These are phyloP conservation scores for Acyrthosiphon pisum DNA, from an alignment of 1,140 invertebrate genomes.

Conservation along the genomic window DNA sequence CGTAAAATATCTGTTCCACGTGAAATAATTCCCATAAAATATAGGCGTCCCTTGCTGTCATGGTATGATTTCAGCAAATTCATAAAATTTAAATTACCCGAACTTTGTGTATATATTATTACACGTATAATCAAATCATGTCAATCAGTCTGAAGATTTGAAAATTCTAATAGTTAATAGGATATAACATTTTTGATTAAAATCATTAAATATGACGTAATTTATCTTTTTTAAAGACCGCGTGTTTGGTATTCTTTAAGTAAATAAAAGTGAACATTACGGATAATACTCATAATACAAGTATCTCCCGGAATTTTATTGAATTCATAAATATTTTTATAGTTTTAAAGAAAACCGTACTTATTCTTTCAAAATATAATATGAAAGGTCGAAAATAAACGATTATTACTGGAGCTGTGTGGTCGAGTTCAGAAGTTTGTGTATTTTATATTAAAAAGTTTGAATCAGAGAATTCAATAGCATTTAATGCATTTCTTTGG, in stretches of 20 bases:
- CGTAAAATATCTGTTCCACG: no score
- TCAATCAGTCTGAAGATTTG: not conserved
- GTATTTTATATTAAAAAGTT: constrained; percentile 19
- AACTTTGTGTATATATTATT: not conserved
- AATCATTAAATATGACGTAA: not conserved
- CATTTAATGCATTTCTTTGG: not conserved
- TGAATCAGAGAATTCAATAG: not conserved
- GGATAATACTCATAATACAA: not conserved
- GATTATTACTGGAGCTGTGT: not conserved
- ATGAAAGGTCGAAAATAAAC: constrained; percentile 9
- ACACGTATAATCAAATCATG: not conserved
- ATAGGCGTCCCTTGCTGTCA: no score
- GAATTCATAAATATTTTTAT: constrained; percentile 20
- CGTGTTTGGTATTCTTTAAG: not conserved
- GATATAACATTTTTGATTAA: not conserved
- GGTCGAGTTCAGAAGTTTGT: not conserved
- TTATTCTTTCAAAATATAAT: not conserved
- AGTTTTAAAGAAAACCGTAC: not conserved
- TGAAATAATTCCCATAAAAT: no score
- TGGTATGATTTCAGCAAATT: not conserved
- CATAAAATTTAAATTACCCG: not conserved
- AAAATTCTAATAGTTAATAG: not conserved
- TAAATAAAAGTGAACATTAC: not conserved
- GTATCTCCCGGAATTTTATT: not conserved
- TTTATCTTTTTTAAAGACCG: not conserved